Evolutionary conservation across 2,113 vertebrate genomes (phyloP).

Genomic region (Plecotus auritus): DNA sequence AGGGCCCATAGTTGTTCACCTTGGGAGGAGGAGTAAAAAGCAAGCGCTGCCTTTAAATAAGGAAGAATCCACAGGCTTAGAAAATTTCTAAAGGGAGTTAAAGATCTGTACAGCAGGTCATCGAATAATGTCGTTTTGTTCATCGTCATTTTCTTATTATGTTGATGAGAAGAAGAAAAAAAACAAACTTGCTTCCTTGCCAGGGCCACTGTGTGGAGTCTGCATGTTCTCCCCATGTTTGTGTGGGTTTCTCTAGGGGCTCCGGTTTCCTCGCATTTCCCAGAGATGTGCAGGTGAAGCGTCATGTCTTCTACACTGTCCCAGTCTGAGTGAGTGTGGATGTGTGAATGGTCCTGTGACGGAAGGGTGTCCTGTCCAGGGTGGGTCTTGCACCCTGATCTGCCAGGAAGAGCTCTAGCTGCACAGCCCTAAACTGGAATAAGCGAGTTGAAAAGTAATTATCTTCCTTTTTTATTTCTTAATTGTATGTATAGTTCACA

Average conservation of each 20-base stretch:
- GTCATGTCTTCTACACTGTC: background rate
- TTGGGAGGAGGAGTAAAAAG: background rate
- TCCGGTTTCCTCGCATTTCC: background rate
- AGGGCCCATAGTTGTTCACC: background rate
- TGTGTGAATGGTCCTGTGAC: background rate
- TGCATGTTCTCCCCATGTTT: background rate
- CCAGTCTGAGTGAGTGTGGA: background rate
- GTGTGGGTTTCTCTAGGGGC: background rate
- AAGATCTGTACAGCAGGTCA: background rate
- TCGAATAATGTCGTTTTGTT: background rate
- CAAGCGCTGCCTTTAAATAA: slow-evolving; percentile 37
- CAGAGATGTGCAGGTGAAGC: background rate
- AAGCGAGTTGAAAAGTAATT: background rate
- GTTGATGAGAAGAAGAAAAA: background rate
- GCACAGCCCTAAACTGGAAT: background rate
- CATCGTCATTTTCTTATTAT: background rate
- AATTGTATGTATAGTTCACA: background rate
- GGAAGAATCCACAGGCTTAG: background rate
- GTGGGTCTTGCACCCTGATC: background rate
- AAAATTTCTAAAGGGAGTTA: background rate
- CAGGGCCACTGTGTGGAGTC: background rate
- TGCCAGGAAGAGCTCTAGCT: no score
- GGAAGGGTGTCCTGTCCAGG: background rate
- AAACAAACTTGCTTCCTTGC: background rate
- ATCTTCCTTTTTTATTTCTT: background rate